phyloP scores from a whole-genome alignment of 2,113 vertebrate species.

The Lucifuga dentata region DNA sequence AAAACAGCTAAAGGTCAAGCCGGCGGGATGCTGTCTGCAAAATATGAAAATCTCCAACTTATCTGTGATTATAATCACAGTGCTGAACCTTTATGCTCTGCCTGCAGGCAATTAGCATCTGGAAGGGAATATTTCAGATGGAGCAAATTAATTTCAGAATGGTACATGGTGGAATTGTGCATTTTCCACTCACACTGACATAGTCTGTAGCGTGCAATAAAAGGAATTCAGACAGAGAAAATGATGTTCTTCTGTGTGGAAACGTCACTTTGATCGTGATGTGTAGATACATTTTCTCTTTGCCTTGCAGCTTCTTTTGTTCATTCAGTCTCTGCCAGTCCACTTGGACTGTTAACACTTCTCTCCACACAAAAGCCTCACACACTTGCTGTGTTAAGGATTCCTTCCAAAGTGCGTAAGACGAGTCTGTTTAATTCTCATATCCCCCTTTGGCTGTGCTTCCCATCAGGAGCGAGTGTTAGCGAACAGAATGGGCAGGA shows the following conservation, averaged over 20 bases:
- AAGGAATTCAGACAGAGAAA: neutral
- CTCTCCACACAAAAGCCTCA: neutral
- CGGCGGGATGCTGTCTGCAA: slow-evolving; percentile 71
- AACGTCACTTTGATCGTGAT: too few relatives aligned
- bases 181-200: neutral
- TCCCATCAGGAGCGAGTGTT: slow-evolving; percentile 32
- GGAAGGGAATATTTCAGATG: slow-evolving; percentile 47
- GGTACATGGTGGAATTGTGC: slow-evolving; percentile 9
- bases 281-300: neutral
- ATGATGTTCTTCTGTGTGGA: too few relatives aligned
- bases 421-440: slow-evolving; percentile 38
- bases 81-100: slow-evolving; percentile 31
- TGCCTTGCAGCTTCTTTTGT: neutral
- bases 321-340: neutral
- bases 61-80: slow-evolving; percentile 74
- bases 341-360: neutral
- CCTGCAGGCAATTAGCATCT: slow-evolving; percentile 60
- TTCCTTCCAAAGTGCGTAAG: slow-evolving; percentile 31
- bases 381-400: slow-evolving; percentile 19
- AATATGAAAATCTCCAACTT: slow-evolving; percentile 78
- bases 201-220: neutral
- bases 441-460: slow-evolving; percentile 29
- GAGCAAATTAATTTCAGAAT: slow-evolving; percentile 42
- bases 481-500: slow-evolving; percentile 42
- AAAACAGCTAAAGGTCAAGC: slow-evolving; percentile 76